These are phyloP conservation scores for Heptranchias perlo DNA, from an alignment of 2,113 vertebrate species.

Conservation along the genomic window DNA sequence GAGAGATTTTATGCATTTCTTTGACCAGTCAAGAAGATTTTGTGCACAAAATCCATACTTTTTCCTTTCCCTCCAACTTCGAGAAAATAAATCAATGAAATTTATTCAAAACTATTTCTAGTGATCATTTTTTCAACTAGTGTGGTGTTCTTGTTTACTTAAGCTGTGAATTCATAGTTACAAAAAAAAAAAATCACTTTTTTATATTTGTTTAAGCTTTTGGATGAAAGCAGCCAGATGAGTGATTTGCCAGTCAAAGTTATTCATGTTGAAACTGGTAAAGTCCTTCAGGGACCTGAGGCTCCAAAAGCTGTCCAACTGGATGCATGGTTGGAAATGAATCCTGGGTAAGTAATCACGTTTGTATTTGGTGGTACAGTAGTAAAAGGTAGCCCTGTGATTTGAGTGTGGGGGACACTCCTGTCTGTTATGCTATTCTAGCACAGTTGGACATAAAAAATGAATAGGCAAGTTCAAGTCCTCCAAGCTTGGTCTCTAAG, in stretches of 20 bases:
- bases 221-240: conserved; percentile 98
- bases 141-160: not conserved
- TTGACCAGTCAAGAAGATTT: not conserved
- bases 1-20: not conserved
- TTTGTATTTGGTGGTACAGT: not conserved
- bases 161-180: not conserved
- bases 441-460: not conserved
- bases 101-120: not conserved
- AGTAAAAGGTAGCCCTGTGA: not conserved
- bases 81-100: not conserved
- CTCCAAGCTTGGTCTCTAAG: not conserved
- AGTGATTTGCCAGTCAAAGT: conserved; percentile 97
- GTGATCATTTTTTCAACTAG: not conserved
- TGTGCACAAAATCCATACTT: not conserved
- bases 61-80: not conserved
- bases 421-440: not conserved
- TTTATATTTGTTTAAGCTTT: conserved; percentile 61
- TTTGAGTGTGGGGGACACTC: not conserved
- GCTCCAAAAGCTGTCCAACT: conserved; percentile 96
- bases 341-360: conserved; percentile 74
- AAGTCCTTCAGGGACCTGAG: conserved; percentile 88
- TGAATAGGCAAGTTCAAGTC: not conserved
- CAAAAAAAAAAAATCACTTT: not conserved
- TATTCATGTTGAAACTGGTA: conserved; percentile 92
- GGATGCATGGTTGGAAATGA: conserved; percentile 98